Evolutionary conservation across 2,797 vertebrate genomes (phyloP).

Genomic region (Florisuga fusca): DNA sequence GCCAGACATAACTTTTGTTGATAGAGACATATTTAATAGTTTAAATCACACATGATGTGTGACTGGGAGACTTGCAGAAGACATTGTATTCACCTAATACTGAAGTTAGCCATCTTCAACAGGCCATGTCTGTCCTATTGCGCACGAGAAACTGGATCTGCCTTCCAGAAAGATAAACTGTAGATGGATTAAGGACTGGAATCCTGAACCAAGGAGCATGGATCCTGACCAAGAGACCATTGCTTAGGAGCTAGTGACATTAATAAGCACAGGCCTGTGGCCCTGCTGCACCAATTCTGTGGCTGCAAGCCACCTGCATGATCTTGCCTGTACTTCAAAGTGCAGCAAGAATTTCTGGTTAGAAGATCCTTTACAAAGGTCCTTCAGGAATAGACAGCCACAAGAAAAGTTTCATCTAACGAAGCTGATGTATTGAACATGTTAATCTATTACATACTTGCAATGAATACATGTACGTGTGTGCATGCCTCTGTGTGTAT

Average conservation of each 20-base stretch:
- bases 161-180: neutral
- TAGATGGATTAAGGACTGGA: neutral
- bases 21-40: neutral
- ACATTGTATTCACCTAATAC: neutral
- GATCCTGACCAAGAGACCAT: neutral
- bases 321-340: neutral
- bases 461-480: neutral
- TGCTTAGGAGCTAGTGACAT: neutral
- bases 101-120: neutral
- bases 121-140: neutral
- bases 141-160: neutral
- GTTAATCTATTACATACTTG: neutral
- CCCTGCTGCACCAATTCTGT: neutral
- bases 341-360: neutral
- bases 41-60: neutral
- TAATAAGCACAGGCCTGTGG: neutral
- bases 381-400: neutral
- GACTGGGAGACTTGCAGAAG: neutral
- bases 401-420: neutral
- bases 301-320: fast-evolving
- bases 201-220: neutral
- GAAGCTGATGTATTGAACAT: neutral
- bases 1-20: neutral
- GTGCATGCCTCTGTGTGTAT: fast-evolving
- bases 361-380: neutral